Evolutionary conservation across 2,888 invertebrate species (phyloP), one percentile per base, ranked within the genome.

Genomic region (Diplolepis rosae): DNA sequence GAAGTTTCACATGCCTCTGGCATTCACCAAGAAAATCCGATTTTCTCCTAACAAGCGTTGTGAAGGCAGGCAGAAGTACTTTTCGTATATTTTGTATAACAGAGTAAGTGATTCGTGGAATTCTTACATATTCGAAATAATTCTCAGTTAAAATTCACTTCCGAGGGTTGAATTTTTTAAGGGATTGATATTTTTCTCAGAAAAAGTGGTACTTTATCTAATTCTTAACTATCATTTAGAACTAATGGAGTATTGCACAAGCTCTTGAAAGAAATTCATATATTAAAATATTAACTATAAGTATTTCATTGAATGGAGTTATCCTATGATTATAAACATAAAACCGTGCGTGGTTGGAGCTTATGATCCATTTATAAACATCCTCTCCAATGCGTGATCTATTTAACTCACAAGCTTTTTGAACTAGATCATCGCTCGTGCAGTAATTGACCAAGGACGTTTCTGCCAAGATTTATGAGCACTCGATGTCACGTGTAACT

Each of bases 361-460:
- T 18, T 18, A 45, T 15, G 9, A 18, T 15, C 45, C 18, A 56
- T 35, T 56, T 22, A 56, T 35, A 30, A 56, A 22, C 11, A 56
- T 56, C 32, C 22, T 56, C 13, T 35, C 32, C 56, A 56, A 35
- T 56, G 56, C 2, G 35, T 56, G 56, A 56, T 35, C 56, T 35
- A 22, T 22, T 56, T 35, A 56, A 56, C 22, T 4, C 35, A 15
- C 54, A 54, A 54, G 32, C 54, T 54, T 54, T 54, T 56, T 35
- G 35, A 56, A 35, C 35, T 56, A 56, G 56, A 56, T 11, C 56
- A 56, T 56, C 56, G 32, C 22, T 56, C 13, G 18, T 15, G 54
- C 15, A 54, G 35, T 56, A 56, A 56, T 56, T 56, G 35, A 32
- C 13, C 56, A 56, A 56, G 56, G 56, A 56, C 56, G 35, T 56